Base-by-base conservation (phyloP, 2,888 invertebrate species). In the Stratiomys singularior region DNA sequence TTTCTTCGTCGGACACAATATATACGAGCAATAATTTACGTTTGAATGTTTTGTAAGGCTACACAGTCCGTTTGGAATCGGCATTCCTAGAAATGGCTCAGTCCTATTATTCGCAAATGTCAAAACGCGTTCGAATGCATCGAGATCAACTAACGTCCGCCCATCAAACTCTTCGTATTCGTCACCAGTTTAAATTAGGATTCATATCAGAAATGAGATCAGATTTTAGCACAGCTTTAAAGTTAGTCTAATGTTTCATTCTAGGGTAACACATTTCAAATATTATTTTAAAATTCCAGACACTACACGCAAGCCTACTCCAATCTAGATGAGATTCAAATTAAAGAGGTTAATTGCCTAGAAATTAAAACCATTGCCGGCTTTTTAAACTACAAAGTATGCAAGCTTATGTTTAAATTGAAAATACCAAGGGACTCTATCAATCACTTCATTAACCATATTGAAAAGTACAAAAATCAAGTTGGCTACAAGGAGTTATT, bases 111-210 rank as follows among this genome's bases (percentile, higher is more conserved):
- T 94, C 96, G 81, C 93, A 93, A 81, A 95, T 96, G 88, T 92
- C 94, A 27, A 93, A 95, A 83, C 92, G 92, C 81, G 92, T 97
- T 52, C 96, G 97, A 85, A 91, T 93, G 63, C 98, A 98, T 85
- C 91, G 94, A 82, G 97, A 98, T 84, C 94, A 96, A 84, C 90
- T 98, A 46, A 96, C 96, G 82, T 94, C 93, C 13, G 93, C 94
- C 23, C 98, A 98, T 87, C 96, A 95, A 86, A 93, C 95, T 83
- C 89, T 99, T 76, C 95, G 95, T 89, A 96, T 99, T 28, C 89
- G 99, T 44, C 98, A 99, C 88, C 96, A 98, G 84, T 98, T 98
- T 85, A 99, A 99, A 88, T 92, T 98, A 86, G 99, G 95, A 0
- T 98, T 97, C 88, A 91, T 97, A 76, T 95, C 95, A 84, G 99